These are phyloP conservation scores for Pterophyllum scalare DNA, from an alignment of 2,113 vertebrate genomes.

Conservation along the genomic window DNA sequence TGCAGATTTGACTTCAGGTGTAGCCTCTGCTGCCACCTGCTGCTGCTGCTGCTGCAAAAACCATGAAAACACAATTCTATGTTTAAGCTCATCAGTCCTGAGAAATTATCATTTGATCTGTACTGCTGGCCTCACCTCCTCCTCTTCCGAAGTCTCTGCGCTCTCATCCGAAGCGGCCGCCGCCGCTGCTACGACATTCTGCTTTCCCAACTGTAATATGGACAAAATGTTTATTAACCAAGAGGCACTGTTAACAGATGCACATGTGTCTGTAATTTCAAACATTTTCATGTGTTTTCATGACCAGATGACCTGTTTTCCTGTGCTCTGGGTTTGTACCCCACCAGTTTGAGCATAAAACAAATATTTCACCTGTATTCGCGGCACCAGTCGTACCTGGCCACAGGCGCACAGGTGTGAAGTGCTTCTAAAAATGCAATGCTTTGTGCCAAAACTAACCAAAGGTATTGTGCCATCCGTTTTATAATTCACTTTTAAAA, in stretches of 20 bases:
- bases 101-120: background rate
- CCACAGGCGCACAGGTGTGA: background rate
- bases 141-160: slow-evolving; percentile 68
- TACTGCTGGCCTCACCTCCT: slow-evolving; percentile 58
- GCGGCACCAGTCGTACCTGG: background rate
- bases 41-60: slow-evolving; percentile 27
- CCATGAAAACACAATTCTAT: background rate
- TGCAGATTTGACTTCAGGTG: slow-evolving; percentile 22
- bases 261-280: no score
- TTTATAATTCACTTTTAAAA: background rate
- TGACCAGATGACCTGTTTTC: background rate
- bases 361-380: background rate
- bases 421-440: background rate
- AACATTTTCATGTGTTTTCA: no score
- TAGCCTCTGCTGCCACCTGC: slow-evolving; percentile 3
- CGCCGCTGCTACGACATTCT: slow-evolving; percentile 47
- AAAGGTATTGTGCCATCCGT: background rate
- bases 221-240: no score
- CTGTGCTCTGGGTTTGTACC: background rate
- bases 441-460: background rate
- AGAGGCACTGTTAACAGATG: no score
- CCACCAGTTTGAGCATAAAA: background rate
- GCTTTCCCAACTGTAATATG: background rate
- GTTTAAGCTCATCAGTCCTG: background rate
- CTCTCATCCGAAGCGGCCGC: slow-evolving; percentile 70